phyloP scores from a whole-genome alignment of 2,797 vertebrate species.

The Phataginus tetradactyla region DNA sequence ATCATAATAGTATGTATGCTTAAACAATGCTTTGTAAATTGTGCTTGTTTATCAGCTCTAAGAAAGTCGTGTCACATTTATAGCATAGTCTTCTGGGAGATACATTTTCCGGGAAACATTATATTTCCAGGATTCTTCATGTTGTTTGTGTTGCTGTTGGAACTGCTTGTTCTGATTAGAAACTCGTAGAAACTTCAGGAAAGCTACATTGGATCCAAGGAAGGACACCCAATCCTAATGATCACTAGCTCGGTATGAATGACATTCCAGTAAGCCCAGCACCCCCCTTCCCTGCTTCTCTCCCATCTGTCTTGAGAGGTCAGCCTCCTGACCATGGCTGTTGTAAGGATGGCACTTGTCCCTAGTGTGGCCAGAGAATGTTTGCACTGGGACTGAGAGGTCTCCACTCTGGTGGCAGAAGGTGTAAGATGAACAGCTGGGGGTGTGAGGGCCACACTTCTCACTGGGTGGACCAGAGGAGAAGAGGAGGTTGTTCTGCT shows the following conservation, averaged over 20 bases:
- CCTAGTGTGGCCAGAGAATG: background rate
- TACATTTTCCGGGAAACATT: background rate
- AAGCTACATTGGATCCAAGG: background rate
- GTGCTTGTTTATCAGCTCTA: background rate
- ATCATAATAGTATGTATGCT: background rate
- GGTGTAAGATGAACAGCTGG: background rate
- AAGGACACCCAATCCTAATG: background rate
- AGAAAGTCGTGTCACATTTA: background rate
- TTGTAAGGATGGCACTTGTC: background rate
- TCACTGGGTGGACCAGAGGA: background rate
- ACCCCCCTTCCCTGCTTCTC: background rate
- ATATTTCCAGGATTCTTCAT: background rate
- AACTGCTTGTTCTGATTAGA: slow-evolving; percentile 34
- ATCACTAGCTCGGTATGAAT: background rate
- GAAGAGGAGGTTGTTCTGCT: background rate
- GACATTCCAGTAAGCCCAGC: background rate
- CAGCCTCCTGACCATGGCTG: background rate
- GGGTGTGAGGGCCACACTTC: background rate
- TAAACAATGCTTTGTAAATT: background rate
- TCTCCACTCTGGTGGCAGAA: background rate
- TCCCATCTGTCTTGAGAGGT: background rate
- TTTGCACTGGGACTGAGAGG: background rate
- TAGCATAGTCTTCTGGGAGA: background rate
- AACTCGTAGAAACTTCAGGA: background rate
- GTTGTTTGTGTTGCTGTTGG: background rate